Percentiles rank a stretch among this genome's conserved stretches.
These are phyloP conservation scores for Erythrocercus mccallii DNA, from an alignment of 2,113 vertebrate species.

Conservation along the genomic window DNA sequence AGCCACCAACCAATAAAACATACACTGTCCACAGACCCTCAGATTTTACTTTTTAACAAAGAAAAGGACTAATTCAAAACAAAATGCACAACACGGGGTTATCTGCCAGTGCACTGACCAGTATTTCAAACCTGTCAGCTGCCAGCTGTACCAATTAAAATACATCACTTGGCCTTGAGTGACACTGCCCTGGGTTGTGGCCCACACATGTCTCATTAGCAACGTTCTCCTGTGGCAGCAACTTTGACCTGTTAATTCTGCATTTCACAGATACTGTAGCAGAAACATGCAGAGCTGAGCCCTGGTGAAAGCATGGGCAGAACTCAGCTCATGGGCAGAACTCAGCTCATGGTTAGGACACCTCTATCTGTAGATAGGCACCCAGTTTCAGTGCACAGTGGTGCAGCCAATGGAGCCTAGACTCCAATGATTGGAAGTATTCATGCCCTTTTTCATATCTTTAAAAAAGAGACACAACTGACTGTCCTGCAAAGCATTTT, in stretches of 20 bases:
- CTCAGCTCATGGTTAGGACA: not conserved
- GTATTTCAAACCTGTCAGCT: not conserved
- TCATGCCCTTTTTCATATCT: not conserved
- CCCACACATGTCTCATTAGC: not conserved
- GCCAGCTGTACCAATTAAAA: slow-evolving; percentile 22
- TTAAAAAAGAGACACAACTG: not conserved
- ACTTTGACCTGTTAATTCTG: not conserved
- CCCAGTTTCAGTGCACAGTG: not conserved
- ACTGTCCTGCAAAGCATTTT: not conserved
- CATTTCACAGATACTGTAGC: not conserved
- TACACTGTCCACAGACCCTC: rapidly evolving
- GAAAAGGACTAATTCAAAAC: not conserved
- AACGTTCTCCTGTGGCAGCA: not conserved
- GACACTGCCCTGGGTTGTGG: not conserved
- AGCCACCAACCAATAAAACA: not conserved
- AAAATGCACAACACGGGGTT: not conserved
- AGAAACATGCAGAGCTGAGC: not conserved
- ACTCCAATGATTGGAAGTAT: not conserved
- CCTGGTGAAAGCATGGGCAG: not conserved
- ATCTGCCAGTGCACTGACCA: not conserved
- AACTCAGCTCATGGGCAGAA: not conserved
- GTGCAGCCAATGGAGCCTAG: not conserved
- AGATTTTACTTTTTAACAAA: not conserved
- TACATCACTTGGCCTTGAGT: not conserved
- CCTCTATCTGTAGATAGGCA: not conserved